Percentiles rank a stretch among this genome's conserved stretches.
Evolutionary conservation across 2,113 vertebrate genomes (phyloP).

Genomic region (Cettia cetti): DNA sequence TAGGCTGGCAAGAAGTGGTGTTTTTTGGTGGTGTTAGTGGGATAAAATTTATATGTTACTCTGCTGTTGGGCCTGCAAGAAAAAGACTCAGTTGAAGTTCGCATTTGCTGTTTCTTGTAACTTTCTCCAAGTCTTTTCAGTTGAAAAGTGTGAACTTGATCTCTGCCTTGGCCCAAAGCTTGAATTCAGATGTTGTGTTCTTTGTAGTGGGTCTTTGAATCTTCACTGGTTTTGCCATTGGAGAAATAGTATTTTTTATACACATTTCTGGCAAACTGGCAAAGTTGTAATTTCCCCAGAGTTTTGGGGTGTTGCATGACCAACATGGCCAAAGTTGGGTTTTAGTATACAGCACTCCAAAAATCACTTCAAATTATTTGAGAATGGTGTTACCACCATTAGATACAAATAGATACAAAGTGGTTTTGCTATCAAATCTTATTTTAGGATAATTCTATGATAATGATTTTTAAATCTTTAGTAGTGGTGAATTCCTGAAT

Average conservation of each 20-base stretch:
- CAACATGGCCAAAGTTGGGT: not conserved
- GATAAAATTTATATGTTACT: not conserved
- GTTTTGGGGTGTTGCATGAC: not conserved
- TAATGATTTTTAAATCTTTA: not conserved
- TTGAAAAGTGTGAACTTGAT: not conserved
- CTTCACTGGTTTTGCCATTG: not conserved
- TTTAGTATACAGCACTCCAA: not conserved
- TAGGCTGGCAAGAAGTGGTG: not conserved
- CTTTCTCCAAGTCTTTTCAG: not conserved
- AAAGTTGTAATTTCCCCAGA: not conserved
- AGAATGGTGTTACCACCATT: not conserved
- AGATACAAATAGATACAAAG: not conserved
- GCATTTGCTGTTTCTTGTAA: not conserved
- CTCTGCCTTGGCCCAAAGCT: not conserved
- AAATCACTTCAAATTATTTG: not conserved
- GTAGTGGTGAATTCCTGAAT: not conserved
- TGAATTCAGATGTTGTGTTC: not conserved
- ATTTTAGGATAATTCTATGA: not conserved
- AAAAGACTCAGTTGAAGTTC: not conserved
- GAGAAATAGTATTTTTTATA: not conserved
- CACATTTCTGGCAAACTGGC: not conserved
- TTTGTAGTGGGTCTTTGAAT: not conserved
- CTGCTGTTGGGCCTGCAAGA: rapidly evolving
- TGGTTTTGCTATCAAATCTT: not conserved
- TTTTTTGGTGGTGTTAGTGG: not conserved